Evolutionary conservation across 2,888 invertebrate species (phyloP), one percentile per base, ranked within the genome.

Genomic region (Digitonthophagus gazella): DNA sequence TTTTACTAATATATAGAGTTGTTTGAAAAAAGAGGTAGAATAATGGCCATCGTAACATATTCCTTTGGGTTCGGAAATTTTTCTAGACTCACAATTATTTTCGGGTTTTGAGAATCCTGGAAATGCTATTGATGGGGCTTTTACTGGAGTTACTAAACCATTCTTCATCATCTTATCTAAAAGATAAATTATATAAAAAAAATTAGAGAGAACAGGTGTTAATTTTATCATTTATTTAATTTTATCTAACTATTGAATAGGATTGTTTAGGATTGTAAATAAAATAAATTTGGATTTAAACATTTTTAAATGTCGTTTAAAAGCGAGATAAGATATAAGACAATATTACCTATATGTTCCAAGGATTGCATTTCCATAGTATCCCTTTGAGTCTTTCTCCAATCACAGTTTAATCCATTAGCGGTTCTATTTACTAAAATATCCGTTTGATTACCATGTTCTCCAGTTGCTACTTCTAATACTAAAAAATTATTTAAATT

Each of bases 391-490:
- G 74, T 75, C 65, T 78, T 79, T 67, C 87, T 82, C 86, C 89
- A 91, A 11, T 84, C 81, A 56, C 84, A 81, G 75, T 83, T 86
- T 68, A 84, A 83, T 6, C 92, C 91, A 82, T 90, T 90, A 72
- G 88, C 83, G 63, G 90, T 87, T 73, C 89, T 87, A 15, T 85
- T 82, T 19, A 88, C 85, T 69, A 93, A 81, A 67, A 81, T 83
- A 44, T 85, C 81, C 57, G 84, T 80, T 72, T 85, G 83, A 66
- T 83, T 83, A 73, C 93, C 94, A 78, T 93, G 90, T 78, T 93
- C 94, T 61, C 93, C 91, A 71, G 89, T 89, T 1, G 93, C 90
- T 65, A 95, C 89, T 84, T 95, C 95, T 83, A 95, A 86, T 74
- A 93, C 93, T 93, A 80, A 66, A 80, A 79, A 67, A 69, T 67